phyloP scores from a whole-genome alignment of 2,888 invertebrate genomes.

The Cataglyphis livida region DNA sequence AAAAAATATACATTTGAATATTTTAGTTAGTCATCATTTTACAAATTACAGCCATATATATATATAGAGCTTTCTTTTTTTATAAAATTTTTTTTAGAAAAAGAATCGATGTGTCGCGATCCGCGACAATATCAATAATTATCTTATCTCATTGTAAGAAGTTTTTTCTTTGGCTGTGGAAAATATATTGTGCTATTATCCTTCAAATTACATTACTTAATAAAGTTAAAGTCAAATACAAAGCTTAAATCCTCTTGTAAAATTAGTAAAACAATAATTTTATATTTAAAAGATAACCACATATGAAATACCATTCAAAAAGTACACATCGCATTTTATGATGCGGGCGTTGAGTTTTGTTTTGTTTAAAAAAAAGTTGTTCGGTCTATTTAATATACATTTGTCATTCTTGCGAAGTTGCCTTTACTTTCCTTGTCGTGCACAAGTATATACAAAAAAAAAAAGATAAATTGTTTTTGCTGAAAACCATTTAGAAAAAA shows the following conservation, averaged over 20 bases:
- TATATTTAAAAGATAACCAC: background rate
- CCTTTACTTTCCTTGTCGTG: background rate
- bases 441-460: background rate
- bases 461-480: background rate
- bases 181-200: too few species aligned
- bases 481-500: background rate
- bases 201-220: too few species aligned
- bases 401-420: background rate
- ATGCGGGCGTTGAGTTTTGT: background rate
- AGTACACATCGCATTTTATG: background rate
- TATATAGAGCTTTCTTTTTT: too few species aligned
- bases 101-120: too few species aligned
- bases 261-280: background rate
- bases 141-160: too few species aligned
- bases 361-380: background rate
- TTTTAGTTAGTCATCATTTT: background rate
- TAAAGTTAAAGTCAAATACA: too few species aligned
- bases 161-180: too few species aligned
- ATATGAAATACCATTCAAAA: background rate
- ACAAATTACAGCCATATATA: background rate
- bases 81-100: too few species aligned
- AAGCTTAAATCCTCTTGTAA: background rate
- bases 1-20: background rate
- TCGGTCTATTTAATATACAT: background rate
- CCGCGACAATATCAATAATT: too few species aligned